Evolutionary conservation across 2,797 vertebrate genomes (phyloP), one percentile per base, ranked within the genome.

Genomic region (Discoglossus pictus): DNA sequence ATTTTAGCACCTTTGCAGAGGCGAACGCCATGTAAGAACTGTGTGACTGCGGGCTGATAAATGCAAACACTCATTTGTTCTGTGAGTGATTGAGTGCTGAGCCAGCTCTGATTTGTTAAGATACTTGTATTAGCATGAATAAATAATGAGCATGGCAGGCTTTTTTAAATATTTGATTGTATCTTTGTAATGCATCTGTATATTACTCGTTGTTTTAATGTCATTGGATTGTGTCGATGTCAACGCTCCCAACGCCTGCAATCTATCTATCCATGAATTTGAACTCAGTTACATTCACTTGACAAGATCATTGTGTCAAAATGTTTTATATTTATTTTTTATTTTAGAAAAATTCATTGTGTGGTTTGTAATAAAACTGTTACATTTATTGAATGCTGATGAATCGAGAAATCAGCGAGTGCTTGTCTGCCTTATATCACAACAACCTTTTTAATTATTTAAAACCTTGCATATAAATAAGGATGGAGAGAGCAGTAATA

Each of bases 41-140:
- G 75, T 84, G 86, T 85, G 82, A 81, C 88, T 84, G 78, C 77
- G 82, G 86, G 78, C 86, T 95, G 94, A 96, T 94, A 90, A 94
- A 96, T 94, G 91, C 86, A 83, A 85, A 82, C 87, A 82, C 90
- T 94, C 93, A 96, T 96, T 94, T 91, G 87, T 89, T 88, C 80
- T 89, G 91, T 92, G 93, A 94, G 90, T 95, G 94, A 97, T 96
- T 92, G 93, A 94, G 91, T 75, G 78, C 90, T 89, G 92, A 95
- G 90, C 89, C 91, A 90, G 91, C 93, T 95, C 94, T 93, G 92
- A 92, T 95, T 93, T 93, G 94, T 96, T 97, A 95, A 95, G 97
- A 95, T 95, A 94, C 94, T 94, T 92, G 88, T 96, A 96, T 96
- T 96, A 95, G 92, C 93, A 94, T 95, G 93, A 94, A 96, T 96